phyloP scores from a whole-genome alignment of 2,113 vertebrate species.

The Ceyx melanurus region DNA sequence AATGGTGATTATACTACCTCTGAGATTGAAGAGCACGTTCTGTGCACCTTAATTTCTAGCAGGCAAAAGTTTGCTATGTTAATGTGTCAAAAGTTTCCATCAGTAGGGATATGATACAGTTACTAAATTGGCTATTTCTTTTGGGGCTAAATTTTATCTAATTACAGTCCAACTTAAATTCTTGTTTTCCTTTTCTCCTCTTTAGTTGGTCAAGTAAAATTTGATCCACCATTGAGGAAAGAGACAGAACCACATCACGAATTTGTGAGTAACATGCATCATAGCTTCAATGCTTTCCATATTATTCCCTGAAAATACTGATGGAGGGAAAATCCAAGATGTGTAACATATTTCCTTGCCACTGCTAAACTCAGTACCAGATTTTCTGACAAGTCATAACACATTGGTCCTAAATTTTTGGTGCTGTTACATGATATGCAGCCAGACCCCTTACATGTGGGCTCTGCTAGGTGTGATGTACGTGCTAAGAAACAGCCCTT shows the following conservation, averaged over 20 bases:
- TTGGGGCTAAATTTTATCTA: neutral
- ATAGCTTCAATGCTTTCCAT: neutral
- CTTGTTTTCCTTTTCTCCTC: constrained; percentile 44
- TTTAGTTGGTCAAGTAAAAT: constrained; percentile 93
- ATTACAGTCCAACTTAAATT: neutral
- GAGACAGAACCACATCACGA: constrained; percentile 97
- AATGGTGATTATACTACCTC: neutral
- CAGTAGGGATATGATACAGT: neutral
- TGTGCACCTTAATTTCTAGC: neutral
- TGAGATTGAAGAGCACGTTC: neutral
- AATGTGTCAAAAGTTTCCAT: neutral
- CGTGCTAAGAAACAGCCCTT: neutral
- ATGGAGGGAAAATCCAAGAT: neutral
- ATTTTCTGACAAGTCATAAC: neutral
- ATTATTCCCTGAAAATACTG: neutral
- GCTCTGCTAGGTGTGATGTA: neutral
- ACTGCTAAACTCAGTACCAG: neutral
- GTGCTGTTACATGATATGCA: neutral
- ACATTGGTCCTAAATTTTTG: neutral
- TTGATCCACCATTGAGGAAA: constrained; percentile 93
- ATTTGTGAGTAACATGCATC: constrained; percentile 83
- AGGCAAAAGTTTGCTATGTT: neutral
- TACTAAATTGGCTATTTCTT: neutral
- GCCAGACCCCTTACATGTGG: neutral
- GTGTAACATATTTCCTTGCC: neutral